A percentile compares a stretch with the other conserved stretches of the same genome.
Evolutionary conservation across 2,888 invertebrate species (phyloP).

Genomic region (Idaea straminata): DNA sequence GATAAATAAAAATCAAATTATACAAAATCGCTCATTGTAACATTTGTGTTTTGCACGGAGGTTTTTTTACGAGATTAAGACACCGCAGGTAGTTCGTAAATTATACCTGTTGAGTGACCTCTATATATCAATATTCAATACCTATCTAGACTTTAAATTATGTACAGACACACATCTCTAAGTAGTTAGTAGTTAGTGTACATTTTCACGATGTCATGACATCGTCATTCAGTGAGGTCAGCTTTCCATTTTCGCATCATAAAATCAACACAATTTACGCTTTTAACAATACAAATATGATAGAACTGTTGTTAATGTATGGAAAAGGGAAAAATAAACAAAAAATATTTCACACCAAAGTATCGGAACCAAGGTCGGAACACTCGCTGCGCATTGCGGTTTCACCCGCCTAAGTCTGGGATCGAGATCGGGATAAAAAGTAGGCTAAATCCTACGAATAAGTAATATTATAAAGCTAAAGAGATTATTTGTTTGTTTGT

Average conservation of each 20-base stretch:
- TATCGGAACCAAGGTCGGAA: background rate
- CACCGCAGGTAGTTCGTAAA: no score
- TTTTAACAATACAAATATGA: background rate
- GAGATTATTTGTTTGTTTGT: no score
- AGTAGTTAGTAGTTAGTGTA: background rate
- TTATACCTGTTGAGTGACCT: no score
- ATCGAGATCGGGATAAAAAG: no score
- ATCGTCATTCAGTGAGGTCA: background rate
- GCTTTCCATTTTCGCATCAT: background rate
- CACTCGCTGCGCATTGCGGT: background rate
- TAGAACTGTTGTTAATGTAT: background rate
- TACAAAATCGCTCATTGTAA: no score
- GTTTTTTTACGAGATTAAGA: no score
- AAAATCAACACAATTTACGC: background rate
- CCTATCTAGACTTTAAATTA: background rate
- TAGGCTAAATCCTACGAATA: no score
- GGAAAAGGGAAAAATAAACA: background rate
- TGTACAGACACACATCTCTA: background rate
- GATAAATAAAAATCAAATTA: no score
- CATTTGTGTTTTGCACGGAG: no score
- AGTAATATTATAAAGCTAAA: no score
- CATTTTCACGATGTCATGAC: no score
- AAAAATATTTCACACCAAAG: background rate
- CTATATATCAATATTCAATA: no score
- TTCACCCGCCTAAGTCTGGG: background rate